These are phyloP conservation scores for Platysternon megacephalum DNA, from an alignment of 2,113 vertebrate species.

Conservation along the genomic window DNA sequence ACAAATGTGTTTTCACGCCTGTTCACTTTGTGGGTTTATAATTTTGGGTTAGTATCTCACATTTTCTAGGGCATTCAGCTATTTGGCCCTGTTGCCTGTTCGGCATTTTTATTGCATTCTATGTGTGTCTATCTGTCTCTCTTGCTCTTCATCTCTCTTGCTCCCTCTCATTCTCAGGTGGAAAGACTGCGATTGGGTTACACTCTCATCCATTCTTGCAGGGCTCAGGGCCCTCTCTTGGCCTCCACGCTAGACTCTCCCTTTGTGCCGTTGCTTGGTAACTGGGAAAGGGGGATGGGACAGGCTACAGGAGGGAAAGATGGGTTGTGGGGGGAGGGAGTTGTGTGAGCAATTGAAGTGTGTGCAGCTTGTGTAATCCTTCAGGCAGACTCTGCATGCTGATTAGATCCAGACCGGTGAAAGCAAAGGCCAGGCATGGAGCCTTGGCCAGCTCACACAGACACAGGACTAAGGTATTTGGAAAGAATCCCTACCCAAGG, in stretches of 20 bases:
- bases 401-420: conserved; percentile 19
- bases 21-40: not conserved
- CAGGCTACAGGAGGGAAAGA: conserved; percentile 81
- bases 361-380: conserved; percentile 23
- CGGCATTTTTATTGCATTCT: not conserved
- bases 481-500: not conserved
- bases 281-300: conserved; percentile 85
- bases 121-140: not conserved
- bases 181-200: conserved; percentile 70
- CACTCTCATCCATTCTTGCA: conserved; percentile 77
- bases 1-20: not conserved
- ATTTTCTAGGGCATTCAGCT: not conserved
- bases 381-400: conserved; percentile 22
- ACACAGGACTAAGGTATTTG: not conserved
- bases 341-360: conserved; percentile 10
- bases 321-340: conserved; percentile 3
- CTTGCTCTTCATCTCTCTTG: not conserved
- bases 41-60: not conserved
- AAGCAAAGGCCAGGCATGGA: conserved; percentile 24
- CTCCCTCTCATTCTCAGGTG: conserved; percentile 30
- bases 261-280: conserved; percentile 89
- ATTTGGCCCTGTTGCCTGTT: not conserved
- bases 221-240: conserved; percentile 77
- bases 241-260: conserved; percentile 56
- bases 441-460: not conserved